Evolutionary conservation across 2,888 invertebrate genomes (phyloP), one percentile per base, ranked within the genome.

Genomic region (Agonopterix alstromeriana): DNA sequence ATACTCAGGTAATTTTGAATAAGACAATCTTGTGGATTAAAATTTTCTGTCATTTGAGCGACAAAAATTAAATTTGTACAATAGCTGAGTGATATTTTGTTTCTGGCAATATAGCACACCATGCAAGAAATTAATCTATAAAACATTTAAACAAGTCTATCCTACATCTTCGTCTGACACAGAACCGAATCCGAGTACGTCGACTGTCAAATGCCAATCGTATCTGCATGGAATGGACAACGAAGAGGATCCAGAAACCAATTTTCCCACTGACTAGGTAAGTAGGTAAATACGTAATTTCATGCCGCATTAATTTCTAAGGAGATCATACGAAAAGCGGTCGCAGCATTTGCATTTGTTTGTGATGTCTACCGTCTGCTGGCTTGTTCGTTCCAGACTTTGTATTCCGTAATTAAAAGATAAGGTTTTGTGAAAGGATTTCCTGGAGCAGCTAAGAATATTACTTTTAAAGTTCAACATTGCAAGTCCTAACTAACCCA

Each of bases 231-330:
- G 64, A 77, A 81, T 73, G 77, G 82, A 80, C 83, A 78, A 60
- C 68, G 58, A 63, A 59, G 62, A 65, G 68, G 65, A 71, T 74
- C 70, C 70, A 66, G 70, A 77, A 83, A 77, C 73, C 84, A 85
- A 85, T 85, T 85, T 85, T 83, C 83, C 74, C 65, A 73, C 67
- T 75, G 82, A 85, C 72, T 84, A 82, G 77, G 71, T 83, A 82
- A 80, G 82, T 81, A 82, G 84, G 84, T 82, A 82, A 83, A 82
- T 76, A 82, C 76, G 82, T 82, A 81, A 85, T 85, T 85, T 84
- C 83, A 82, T 73, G 83, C 63, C 68, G 68, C 76, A 79, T 84
- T 83, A 79, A 81, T 77, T 77, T 72, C 68, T 61, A 66, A 48
- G 48, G 36, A 48, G 51, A 51, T 51, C 51, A 51, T 46, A 44